Conservation (phyloP, 2,797 vertebrate genomes). For the Toxotes lorentzi region DNA sequence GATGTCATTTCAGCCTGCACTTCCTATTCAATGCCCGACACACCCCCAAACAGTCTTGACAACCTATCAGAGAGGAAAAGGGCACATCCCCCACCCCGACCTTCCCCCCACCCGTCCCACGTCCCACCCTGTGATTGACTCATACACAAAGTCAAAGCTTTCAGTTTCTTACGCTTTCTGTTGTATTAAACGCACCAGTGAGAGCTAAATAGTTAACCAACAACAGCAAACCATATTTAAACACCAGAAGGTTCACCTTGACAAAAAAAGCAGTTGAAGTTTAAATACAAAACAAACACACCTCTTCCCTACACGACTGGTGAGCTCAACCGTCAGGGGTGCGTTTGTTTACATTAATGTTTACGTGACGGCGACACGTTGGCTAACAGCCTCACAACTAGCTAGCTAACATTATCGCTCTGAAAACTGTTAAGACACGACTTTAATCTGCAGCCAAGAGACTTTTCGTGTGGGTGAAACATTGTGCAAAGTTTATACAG, state of each 20-base stretch:
- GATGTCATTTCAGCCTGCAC: constrained; percentile 60
- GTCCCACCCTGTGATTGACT: constrained; percentile 50
- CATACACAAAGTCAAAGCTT: constrained; percentile 33
- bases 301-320: not conserved
- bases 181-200: not conserved
- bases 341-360: constrained; percentile 79
- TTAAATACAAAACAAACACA: constrained; percentile 28
- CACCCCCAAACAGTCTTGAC: constrained; percentile 65
- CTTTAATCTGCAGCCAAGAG: not conserved
- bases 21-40: constrained; percentile 67
- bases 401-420: not conserved
- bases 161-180: not conserved
- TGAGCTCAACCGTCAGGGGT: constrained; percentile 38
- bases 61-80: constrained; percentile 68
- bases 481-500: not conserved
- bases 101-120: not conserved
- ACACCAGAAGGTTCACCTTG: not conserved
- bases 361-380: constrained; percentile 58
- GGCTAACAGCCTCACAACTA: constrained; percentile 12
- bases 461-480: not conserved
- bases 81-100: not conserved
- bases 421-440: not conserved
- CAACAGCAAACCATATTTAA: not conserved
- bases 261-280: not conserved
- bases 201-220: not conserved